phyloP scores from a whole-genome alignment of 30 jellyfish, hydroid and myxozoan genomes.

The Chrysaora quinquecirrha region DNA sequence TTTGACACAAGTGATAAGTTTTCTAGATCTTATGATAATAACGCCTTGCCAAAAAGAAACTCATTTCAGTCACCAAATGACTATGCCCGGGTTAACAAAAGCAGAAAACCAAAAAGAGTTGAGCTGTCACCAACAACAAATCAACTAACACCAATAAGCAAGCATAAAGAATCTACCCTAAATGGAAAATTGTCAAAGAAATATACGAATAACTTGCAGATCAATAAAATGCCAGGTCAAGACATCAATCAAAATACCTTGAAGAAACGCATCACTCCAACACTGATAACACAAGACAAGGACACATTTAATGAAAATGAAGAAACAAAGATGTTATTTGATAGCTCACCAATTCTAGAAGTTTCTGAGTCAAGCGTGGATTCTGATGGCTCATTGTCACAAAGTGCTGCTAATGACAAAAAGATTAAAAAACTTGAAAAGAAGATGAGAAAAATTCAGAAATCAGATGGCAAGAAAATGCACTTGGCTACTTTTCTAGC shows the following conservation, averaged over 20 bases:
- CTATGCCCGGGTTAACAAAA: neutral
- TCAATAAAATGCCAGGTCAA: constrained; percentile 8
- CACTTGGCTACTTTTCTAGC: constrained; percentile 36
- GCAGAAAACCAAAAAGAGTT: constrained; percentile 25
- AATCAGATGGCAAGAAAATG: constrained; percentile 18
- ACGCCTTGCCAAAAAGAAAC: neutral
- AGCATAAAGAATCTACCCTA: neutral
- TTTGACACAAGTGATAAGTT: neutral
- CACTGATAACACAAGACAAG: constrained; percentile 70
- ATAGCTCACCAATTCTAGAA: constrained; percentile 35
- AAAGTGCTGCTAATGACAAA: constrained; percentile 11
- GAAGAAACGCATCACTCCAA: constrained; percentile 79
- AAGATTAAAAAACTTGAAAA: constrained; percentile 25
- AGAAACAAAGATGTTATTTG: constrained; percentile 29
- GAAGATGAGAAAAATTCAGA: constrained; percentile 27
- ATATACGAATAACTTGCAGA: neutral
- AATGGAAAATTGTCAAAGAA: neutral
- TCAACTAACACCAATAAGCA: neutral
- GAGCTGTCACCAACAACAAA: neutral
- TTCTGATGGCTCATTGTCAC: constrained; percentile 32
- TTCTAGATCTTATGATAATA: neutral
- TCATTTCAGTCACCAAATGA: neutral
- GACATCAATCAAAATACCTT: neutral
- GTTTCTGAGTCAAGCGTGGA: constrained; percentile 37
- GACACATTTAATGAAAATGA: constrained; percentile 14